phyloP scores from a whole-genome alignment of 2,113 vertebrate genomes.

The Passer domesticus region DNA sequence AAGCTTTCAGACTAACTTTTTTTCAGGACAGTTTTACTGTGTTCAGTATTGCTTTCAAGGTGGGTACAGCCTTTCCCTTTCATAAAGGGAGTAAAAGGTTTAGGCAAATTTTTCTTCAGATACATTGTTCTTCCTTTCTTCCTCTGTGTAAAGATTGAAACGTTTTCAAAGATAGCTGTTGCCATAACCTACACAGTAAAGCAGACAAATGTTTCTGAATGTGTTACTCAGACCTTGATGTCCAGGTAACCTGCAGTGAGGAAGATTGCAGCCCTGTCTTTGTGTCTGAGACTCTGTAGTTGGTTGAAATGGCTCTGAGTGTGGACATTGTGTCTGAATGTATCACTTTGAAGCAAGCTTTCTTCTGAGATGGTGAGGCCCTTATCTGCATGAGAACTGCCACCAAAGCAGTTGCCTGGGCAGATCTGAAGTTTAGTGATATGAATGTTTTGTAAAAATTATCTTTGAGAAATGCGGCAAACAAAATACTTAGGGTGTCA shows the following conservation, averaged over 20 bases:
- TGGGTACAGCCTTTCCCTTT: neutral
- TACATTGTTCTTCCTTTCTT: neutral
- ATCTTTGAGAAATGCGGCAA: neutral
- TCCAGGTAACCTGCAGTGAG: neutral
- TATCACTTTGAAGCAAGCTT: neutral
- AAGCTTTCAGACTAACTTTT: neutral
- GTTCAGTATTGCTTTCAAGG: neutral
- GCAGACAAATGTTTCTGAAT: neutral
- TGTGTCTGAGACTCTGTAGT: neutral
- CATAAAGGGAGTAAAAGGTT: neutral
- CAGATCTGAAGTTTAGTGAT: neutral
- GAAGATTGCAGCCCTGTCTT: neutral
- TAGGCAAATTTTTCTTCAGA: neutral
- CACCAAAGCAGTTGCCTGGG: neutral
- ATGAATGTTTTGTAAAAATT: neutral
- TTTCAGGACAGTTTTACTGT: neutral
- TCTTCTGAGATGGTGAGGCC: neutral
- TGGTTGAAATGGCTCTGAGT: neutral
- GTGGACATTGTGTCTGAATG: neutral
- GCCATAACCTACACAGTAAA: neutral
- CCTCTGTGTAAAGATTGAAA: neutral
- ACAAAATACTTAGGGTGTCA: neutral
- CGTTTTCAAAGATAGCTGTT: neutral
- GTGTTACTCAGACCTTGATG: neutral
- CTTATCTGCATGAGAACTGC: fast-evolving